phyloP scores from a whole-genome alignment of 2,113 vertebrate species.

The Equus przewalskii region DNA sequence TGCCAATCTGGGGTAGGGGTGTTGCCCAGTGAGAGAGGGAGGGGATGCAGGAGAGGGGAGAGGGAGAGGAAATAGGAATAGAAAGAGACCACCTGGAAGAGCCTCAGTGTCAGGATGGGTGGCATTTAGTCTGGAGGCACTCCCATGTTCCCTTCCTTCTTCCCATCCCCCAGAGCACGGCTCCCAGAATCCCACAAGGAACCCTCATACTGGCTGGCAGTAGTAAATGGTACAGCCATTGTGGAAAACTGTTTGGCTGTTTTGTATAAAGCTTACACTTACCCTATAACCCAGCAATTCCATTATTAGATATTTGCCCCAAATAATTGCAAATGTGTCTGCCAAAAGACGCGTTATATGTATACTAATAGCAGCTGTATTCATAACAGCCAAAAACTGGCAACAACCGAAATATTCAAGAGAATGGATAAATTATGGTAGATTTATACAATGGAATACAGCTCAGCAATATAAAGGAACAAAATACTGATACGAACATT shows the following conservation, averaged over 20 bases:
- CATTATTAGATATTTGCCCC: background rate
- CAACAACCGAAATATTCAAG: background rate
- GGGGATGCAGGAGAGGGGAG: background rate
- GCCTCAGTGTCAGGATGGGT: background rate
- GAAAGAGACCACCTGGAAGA: conserved; percentile 1
- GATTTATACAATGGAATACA: background rate
- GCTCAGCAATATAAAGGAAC: background rate
- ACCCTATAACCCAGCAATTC: background rate
- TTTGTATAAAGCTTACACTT: background rate
- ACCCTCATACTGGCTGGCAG: background rate
- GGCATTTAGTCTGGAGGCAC: background rate
- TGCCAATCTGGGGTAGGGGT: background rate
- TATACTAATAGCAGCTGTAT: conserved; percentile 28
- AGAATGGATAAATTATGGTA: background rate
- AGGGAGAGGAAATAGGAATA: background rate
- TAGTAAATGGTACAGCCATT: background rate
- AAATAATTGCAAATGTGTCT: conserved; percentile 28
- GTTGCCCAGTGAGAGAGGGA: background rate
- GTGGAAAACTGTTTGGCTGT: background rate
- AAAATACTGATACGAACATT: background rate
- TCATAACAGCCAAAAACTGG: conserved; percentile 36
- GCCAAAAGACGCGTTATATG: background rate
- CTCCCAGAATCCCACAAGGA: background rate
- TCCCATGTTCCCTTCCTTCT: background rate
- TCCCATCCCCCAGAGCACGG: background rate